These are phyloP conservation scores for Sterna hirundo DNA, from an alignment of 2,113 vertebrate genomes.

Conservation along the genomic window DNA sequence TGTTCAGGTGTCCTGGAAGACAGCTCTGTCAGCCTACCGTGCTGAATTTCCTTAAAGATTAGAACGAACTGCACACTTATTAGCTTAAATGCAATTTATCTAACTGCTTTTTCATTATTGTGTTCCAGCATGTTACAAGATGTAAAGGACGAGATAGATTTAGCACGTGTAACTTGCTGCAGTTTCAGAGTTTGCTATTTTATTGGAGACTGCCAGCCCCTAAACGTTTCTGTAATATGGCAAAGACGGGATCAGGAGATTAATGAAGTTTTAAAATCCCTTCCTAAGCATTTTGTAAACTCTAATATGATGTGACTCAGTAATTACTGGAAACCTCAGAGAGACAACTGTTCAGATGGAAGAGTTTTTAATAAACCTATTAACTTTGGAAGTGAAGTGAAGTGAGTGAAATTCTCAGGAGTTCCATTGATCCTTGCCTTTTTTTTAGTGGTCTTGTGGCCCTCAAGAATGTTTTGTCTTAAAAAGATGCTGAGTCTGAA, in stretches of 20 bases:
- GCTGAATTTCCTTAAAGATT: neutral
- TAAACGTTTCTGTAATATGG: neutral
- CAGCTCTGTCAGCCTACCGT: neutral
- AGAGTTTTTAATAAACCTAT: constrained; percentile 32
- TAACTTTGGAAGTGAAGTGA: neutral
- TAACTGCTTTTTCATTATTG: neutral
- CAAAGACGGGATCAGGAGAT: neutral
- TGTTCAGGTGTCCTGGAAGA: neutral
- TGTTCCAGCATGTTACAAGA: neutral
- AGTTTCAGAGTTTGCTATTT: neutral
- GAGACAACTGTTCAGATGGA: neutral
- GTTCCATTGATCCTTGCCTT: constrained; percentile 17
- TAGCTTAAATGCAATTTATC: neutral
- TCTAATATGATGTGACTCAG: neutral
- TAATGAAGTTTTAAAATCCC: constrained; percentile 39
- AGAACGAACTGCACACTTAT: neutral
- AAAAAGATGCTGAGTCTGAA: neutral
- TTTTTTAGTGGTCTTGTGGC: neutral
- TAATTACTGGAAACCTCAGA: constrained; percentile 25
- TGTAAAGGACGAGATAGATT: neutral
- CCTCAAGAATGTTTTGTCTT: neutral
- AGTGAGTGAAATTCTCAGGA: neutral
- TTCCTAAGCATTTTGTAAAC: constrained; percentile 25
- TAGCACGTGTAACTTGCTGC: neutral
- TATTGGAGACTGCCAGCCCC: neutral